A percentile compares a stretch with the other conserved stretches of the same genome.
phyloP scores from a whole-genome alignment of 2,797 vertebrate species.

The Sebastes melanostomus region DNA sequence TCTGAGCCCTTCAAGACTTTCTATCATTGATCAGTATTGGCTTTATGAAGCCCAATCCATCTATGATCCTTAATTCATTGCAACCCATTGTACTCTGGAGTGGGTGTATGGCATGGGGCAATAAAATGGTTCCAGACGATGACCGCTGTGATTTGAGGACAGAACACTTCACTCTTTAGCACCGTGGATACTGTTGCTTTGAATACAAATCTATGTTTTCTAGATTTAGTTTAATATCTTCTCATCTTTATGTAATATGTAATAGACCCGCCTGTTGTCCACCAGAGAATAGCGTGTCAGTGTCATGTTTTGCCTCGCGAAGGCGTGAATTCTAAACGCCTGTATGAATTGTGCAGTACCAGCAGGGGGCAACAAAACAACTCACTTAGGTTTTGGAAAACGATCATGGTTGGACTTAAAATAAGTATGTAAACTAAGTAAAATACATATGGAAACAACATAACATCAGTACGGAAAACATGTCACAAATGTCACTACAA shows the following conservation, averaged over 20 bases:
- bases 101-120: background rate
- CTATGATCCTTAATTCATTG: background rate
- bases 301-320: too few relatives aligned
- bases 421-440: too few relatives aligned
- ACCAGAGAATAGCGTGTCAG: too few relatives aligned
- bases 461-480: too few relatives aligned
- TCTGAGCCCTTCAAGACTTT: conserved; percentile 9
- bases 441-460: too few relatives aligned
- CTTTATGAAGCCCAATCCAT: background rate
- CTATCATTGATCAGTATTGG: background rate
- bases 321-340: too few relatives aligned
- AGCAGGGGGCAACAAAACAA: too few relatives aligned
- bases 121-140: background rate
- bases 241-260: background rate
- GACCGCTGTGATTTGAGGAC: background rate
- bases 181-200: background rate
- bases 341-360: too few relatives aligned
- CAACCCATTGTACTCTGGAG: background rate
- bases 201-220: background rate
- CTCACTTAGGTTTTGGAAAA: too few relatives aligned
- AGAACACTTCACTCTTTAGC: background rate
- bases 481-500: too few relatives aligned
- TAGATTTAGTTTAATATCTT: background rate
- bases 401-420: too few relatives aligned
- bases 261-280: too few relatives aligned